Evolutionary conservation across 2,113 vertebrate genomes (phyloP).

Genomic region (Formicarius rufipectus): DNA sequence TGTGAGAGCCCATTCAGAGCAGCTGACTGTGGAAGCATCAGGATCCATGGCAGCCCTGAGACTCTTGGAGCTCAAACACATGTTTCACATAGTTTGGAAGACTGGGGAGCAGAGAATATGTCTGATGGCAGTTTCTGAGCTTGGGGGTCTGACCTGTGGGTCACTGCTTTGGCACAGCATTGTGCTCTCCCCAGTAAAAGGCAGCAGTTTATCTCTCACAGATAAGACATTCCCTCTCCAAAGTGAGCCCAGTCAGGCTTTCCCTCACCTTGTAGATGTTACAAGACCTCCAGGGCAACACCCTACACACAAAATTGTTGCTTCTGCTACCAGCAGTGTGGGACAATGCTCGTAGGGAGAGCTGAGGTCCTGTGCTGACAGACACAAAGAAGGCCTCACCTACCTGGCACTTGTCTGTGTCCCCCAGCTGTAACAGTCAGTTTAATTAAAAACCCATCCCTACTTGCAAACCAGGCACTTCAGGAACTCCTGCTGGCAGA

Average conservation of each 20-base stretch:
- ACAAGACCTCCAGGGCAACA: not conserved
- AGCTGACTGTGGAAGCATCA: not conserved
- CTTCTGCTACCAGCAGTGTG: not conserved
- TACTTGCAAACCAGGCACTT: not conserved
- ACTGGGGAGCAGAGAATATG: fast-evolving
- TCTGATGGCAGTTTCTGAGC: not conserved
- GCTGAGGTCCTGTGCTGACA: too few species aligned
- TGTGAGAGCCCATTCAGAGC: not conserved
- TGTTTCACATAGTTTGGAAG: not conserved
- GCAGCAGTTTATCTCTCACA: not conserved
- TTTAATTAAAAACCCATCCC: not conserved
- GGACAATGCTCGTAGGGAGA: not conserved
- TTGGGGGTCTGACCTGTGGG: not conserved
- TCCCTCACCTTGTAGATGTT: not conserved
- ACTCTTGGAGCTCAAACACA: fast-evolving
- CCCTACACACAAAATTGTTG: not conserved
- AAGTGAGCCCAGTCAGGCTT: not conserved
- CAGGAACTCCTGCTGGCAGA: not conserved
- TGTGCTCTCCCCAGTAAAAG: not conserved
- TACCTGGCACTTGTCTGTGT: fast-evolving
- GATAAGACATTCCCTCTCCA: not conserved
- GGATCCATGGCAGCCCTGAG: not conserved
- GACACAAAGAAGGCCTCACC: not conserved
- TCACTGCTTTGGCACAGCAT: not conserved
- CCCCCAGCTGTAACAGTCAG: not conserved